Base-by-base conservation (phyloP, 2,797 vertebrate genomes). In the Petrocephalus schoutedeni region DNA sequence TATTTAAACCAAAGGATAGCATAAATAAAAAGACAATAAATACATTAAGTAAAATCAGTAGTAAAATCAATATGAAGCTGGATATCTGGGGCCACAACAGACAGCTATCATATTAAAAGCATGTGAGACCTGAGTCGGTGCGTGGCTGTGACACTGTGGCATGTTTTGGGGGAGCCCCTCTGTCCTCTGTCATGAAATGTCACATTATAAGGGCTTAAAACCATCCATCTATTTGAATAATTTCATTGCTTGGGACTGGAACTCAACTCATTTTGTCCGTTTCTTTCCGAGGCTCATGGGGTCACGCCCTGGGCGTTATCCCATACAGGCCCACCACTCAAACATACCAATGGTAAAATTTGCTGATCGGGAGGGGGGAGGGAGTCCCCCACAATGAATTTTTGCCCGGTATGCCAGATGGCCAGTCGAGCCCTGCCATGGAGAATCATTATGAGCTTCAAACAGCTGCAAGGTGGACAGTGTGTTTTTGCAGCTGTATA, bases 401-500 rank as follows among this genome's bases (percentile, higher is more conserved):
- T 71, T 71, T 71, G 64, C 64, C 28, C 32, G 1, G 28, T 36
- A 2, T 36, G 14, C 64, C 64, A 71, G 12, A 71, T 71, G 64
- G 64, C 0, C 64, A 5, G 12, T 36, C 28, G 1, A 71, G 64
- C 64, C 28, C 64, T 6, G 28, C 64, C 28, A 36, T 16, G 12
- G 64, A 16, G 64, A 16, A 36, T 71, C 36, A 56, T 83, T 3
- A 3, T 59, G 41, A 14, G 45, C 41, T 67, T 23, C 41, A 45
- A 3, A 54, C 74, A 82, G 74, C 41, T 28, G 59, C 49, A 53
- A 67, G 86, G 21, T 84, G 77, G 57, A 82, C 23, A 23, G 59
- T 67, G 23, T 84, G 80, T 88, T 88, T 84, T 88, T 67, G 41
- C 87, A 88, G 87, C 87, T 88, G 87, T 88, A 49, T 9, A 49